Evolutionary conservation across 2,888 invertebrate species (phyloP), one percentile per base, ranked within the genome.

Genomic region (Strigamia crassipes): DNA sequence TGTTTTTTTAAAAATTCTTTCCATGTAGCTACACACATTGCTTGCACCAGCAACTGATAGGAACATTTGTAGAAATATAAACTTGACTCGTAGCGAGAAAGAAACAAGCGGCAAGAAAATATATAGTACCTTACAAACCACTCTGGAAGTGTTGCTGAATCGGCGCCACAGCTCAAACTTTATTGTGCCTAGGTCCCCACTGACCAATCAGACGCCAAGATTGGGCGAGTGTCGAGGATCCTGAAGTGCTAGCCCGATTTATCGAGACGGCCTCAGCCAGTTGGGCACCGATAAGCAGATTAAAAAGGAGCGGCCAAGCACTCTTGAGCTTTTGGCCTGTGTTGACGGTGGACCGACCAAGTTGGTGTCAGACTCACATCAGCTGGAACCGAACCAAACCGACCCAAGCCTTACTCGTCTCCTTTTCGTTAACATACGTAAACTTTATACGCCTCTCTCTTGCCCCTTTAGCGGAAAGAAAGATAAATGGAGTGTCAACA

Each of bases 161-260:
- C 56, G 56, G 56, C 56, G 56, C 56, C 56, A 18, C 56, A 56
- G 56, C 56, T 56, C 56, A 56, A 56, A 56, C 56, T 56, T 56
- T 56, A 56, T 56, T 56, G 56, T 56, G 56, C 56, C 9, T 56
- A 56, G 56, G 56, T 56, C 56, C 18, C 56, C n/a, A 56, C 56
- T 56, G 56, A 56, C 56, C 56, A 56, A 56, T 56, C 56, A 56
- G 56, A 56, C 56, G 56, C 56, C 56, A 56, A 56, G 56, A 56
- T 56, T 56, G 56, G 56, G 56, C 56, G 56, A 56, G 56, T 56
- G 56, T 56, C 56, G 56, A 56, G 56, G 56, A 56, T 56, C n/a
- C 56, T 18, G 15, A 56, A 56, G 56, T 56, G 56, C 56, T 18
- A 56, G 56, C 56, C 56, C 56, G 56, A 56, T 56, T 56, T 56